Conservation (phyloP, 1,140 invertebrate species). For the Pissodes strobi region DNA sequence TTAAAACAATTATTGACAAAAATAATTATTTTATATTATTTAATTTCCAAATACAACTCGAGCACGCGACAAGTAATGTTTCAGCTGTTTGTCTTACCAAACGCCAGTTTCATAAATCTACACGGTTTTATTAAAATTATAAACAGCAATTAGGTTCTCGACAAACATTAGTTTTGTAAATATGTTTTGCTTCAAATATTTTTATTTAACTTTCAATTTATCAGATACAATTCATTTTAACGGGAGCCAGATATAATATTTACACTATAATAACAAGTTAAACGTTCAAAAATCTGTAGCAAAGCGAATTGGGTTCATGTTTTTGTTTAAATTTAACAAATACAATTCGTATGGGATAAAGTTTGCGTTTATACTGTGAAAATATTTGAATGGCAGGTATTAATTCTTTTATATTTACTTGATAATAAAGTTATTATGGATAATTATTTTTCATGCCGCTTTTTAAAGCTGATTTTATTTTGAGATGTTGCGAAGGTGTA, state of each 20-base stretch:
- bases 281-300: constrained; percentile 28
- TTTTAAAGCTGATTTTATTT: too few species aligned
- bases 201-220: constrained; percentile 43
- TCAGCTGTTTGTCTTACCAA: constrained; percentile 21
- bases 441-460: too few species aligned
- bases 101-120: constrained; percentile 17
- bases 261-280: constrained; percentile 32
- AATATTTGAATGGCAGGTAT: constrained; percentile 20
- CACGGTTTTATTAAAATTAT: constrained; percentile 27
- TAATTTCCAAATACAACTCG: constrained; percentile 29
- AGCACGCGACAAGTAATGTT: constrained; percentile 28
- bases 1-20: constrained; percentile 33
- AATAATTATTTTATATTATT: constrained; percentile 36
- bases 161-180: constrained; percentile 36
- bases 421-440: constrained; percentile 9
- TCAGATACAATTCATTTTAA: constrained; percentile 36
- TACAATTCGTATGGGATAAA: constrained; percentile 3
- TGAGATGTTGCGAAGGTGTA: too few species aligned
- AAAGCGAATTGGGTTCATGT: constrained; percentile 20
- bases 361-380: constrained; percentile 12
- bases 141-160: constrained; percentile 33
- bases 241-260: constrained; percentile 36
- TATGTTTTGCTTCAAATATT: constrained; percentile 36
- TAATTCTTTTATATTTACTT: constrained; percentile 15
- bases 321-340: constrained; percentile 33